Conservation (phyloP, 1,140 invertebrate genomes). For the Rhagoletis zephyria region DNA sequence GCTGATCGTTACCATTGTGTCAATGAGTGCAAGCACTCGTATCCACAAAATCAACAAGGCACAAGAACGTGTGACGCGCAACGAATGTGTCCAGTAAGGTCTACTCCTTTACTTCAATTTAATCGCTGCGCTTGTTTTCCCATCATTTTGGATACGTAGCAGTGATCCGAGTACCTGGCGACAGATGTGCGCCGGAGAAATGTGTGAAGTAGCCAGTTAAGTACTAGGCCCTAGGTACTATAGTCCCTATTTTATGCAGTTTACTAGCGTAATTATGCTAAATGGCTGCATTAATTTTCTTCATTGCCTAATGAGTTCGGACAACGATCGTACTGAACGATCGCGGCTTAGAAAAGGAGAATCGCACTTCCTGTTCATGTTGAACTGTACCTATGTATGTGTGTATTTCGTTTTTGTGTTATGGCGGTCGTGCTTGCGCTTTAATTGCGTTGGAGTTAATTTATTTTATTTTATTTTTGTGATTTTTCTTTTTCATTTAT, state of each 20-base stretch:
- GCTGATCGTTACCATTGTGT: constrained; percentile 34
- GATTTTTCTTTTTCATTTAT: not conserved
- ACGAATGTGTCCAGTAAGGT: not conserved
- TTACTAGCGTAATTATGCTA: constrained; percentile 43
- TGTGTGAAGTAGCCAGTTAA: not conserved
- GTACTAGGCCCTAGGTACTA: not conserved
- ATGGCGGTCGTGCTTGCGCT: not conserved
- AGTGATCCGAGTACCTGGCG: not conserved
- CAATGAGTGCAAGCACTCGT: constrained; percentile 26
- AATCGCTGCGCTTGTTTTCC: not conserved
- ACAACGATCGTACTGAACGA: not conserved
- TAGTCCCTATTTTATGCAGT: constrained; percentile 8
- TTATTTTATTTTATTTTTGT: not conserved
- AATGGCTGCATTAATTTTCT: constrained; percentile 39
- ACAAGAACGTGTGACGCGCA: not conserved
- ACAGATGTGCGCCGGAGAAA: not conserved
- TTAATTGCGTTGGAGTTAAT: not conserved
- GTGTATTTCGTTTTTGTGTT: not conserved
- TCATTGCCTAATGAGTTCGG: constrained; percentile 38
- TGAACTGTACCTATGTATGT: not conserved
- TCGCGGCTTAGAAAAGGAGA: not conserved
- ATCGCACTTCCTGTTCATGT: not conserved
- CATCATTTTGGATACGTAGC: not conserved
- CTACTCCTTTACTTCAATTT: not conserved
- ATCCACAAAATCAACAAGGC: constrained; percentile 8